A percentile compares a stretch with the other conserved stretches of the same genome.
phyloP scores from a whole-genome alignment of 2,113 vertebrate species.

The Polypterus senegalus region DNA sequence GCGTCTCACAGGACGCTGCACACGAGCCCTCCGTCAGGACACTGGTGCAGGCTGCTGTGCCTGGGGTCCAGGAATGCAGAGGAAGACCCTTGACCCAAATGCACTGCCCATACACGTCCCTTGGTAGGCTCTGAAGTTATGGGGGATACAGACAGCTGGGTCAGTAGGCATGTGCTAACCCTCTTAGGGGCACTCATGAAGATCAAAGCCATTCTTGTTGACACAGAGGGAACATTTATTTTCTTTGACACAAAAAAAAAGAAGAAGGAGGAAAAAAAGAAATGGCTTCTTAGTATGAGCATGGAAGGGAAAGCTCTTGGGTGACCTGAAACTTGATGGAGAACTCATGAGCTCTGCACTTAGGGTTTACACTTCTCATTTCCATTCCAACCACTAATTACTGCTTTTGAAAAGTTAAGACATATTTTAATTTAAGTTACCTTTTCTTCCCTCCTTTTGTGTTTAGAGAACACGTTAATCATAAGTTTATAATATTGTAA shows the following conservation, averaged over 20 bases:
- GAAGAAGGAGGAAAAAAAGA: too few relatives aligned
- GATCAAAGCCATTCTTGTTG: conserved; percentile 27
- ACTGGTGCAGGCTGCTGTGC: too few relatives aligned
- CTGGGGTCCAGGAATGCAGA: too few relatives aligned
- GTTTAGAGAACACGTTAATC: too few relatives aligned
- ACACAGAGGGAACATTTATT: conserved; percentile 23
- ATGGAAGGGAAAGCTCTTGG: neutral
- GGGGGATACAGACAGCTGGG: conserved; percentile 13
- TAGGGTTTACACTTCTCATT: conserved; percentile 9
- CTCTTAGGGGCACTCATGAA: conserved; percentile 17
- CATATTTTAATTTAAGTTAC: too few relatives aligned
- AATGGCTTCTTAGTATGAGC: too few relatives aligned
- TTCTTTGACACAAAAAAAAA: conserved; percentile 7
- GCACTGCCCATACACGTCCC: conserved; percentile 22
- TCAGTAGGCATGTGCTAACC: conserved; percentile 18
- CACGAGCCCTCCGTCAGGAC: too few relatives aligned
- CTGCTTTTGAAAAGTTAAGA: too few relatives aligned
- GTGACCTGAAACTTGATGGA: conserved; percentile 5
- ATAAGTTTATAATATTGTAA: too few relatives aligned
- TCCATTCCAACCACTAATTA: neutral
- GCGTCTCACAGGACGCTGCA: too few relatives aligned
- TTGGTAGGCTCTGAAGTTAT: conserved; percentile 43
- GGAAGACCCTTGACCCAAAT: too few relatives aligned
- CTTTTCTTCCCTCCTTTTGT: too few relatives aligned
- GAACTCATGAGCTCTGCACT: neutral